Conservation (phyloP, 1,140 invertebrate species). For the Varroa destructor region DNA sequence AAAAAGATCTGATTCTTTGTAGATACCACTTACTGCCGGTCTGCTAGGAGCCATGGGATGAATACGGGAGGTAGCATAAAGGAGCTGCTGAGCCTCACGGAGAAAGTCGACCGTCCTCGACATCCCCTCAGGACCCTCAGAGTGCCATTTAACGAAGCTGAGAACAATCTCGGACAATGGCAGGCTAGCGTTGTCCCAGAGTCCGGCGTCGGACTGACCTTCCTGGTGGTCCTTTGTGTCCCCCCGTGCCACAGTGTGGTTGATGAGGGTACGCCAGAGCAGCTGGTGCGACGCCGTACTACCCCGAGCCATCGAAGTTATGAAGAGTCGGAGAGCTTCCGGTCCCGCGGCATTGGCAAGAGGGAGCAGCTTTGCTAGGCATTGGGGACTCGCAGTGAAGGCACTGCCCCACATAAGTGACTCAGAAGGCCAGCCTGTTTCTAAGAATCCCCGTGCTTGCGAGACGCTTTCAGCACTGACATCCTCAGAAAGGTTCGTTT, state of each 20-base stretch:
- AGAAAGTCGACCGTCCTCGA: conserved; percentile 25
- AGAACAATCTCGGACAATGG: conserved; percentile 27
- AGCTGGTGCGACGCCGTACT: conserved; percentile 14
- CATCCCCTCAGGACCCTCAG: conserved; percentile 1
- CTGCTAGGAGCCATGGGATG: no score
- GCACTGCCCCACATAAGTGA: conserved; percentile 2
- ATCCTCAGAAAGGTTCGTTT: background rate
- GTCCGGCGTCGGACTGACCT: background rate
- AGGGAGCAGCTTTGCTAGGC: conserved; percentile 1
- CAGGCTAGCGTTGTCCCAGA: background rate
- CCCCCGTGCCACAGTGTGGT: background rate
- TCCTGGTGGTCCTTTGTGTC: background rate
- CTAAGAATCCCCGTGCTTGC: no score
- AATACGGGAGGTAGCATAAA: background rate
- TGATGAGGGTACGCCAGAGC: conserved; percentile 23
- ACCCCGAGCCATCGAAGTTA: conserved; percentile 26
- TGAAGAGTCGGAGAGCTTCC: conserved; percentile 1
- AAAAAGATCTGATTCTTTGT: background rate
- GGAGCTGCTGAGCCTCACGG: conserved; percentile 18
- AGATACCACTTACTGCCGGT: no score
- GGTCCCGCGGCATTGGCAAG: background rate
- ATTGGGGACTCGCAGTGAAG: conserved; percentile 18
- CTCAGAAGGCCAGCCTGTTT: background rate
- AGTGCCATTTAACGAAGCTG: conserved; percentile 28
- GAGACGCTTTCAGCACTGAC: no score